phyloP scores from a whole-genome alignment of 2,888 invertebrate species.

The Fissipunctia ypsillon region DNA sequence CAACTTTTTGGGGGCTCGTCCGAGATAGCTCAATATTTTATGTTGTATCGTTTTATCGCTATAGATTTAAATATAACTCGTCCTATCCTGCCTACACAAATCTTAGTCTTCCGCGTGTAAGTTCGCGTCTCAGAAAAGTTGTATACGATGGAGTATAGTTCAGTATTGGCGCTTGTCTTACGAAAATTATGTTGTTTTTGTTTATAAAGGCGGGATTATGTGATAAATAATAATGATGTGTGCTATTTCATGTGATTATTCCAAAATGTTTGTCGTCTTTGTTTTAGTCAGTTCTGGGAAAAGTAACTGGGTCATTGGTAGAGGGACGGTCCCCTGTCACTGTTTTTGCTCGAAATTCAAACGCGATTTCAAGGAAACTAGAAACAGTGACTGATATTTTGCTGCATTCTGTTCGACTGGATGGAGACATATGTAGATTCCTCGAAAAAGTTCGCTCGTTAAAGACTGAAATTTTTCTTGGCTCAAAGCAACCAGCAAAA shows the following conservation, averaged over 20 bases:
- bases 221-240: slow-evolving; percentile 39
- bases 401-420: background rate
- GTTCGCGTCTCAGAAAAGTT: slow-evolving; percentile 52
- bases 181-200: slow-evolving; percentile 57
- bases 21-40: too few relatives aligned
- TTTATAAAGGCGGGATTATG: slow-evolving; percentile 38
- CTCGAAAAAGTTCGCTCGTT: background rate
- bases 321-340: background rate
- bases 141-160: slow-evolving; percentile 44
- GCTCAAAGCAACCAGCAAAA: background rate
- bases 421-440: background rate
- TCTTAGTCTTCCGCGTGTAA: slow-evolving; percentile 36
- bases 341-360: slow-evolving; percentile 19
- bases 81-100: slow-evolving; percentile 46
- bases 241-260: slow-evolving; percentile 28
- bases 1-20: too few relatives aligned
- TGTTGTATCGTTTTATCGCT: too few relatives aligned
- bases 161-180: slow-evolving; percentile 42
- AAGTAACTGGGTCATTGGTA: slow-evolving; percentile 11
- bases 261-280: slow-evolving; percentile 30
- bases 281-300: background rate
- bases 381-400: slow-evolving; percentile 1
- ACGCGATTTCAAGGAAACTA: slow-evolving; percentile 2
- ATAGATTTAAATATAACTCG: background rate
- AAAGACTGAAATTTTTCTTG: background rate